These are phyloP conservation scores for Hetaerina titia DNA, from an alignment of 2,888 invertebrate species.

Conservation along the genomic window DNA sequence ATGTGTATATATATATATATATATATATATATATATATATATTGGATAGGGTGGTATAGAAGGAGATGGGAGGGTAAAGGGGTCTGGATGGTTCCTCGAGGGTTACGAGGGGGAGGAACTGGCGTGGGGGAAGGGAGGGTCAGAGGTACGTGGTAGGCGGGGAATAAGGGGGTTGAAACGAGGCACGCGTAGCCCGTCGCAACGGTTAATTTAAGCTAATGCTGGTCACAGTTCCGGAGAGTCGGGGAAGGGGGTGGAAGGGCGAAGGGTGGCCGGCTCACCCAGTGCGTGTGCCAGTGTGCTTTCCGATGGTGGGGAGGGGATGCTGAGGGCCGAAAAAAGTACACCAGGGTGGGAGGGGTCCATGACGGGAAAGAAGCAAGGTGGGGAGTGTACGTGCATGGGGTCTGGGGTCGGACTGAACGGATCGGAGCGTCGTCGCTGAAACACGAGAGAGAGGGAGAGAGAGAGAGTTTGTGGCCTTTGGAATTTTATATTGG, in stretches of 20 bases:
- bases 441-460: too few species aligned
- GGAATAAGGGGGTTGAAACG: slow-evolving; percentile 6
- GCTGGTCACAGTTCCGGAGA: slow-evolving; percentile 64
- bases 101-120: neutral
- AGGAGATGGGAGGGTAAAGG: neutral
- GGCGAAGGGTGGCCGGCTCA: neutral
- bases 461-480: too few species aligned
- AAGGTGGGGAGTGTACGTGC: neutral
- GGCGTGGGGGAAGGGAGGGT: neutral
- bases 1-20: neutral
- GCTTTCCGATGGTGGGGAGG: neutral
- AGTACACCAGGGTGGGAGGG: neutral
- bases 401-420: too few species aligned
- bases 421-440: too few species aligned
- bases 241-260: neutral
- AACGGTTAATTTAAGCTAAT: slow-evolving; percentile 67
- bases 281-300: neutral
- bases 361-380: neutral
- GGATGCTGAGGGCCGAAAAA: neutral
- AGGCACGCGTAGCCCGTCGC: slow-evolving; percentile 50
- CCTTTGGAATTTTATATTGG: too few species aligned
- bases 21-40: neutral
- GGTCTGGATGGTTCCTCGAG: neutral
- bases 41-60: neutral
- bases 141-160: neutral